Conservation (phyloP, 2,113 vertebrate species). For the Corapipo altera region DNA sequence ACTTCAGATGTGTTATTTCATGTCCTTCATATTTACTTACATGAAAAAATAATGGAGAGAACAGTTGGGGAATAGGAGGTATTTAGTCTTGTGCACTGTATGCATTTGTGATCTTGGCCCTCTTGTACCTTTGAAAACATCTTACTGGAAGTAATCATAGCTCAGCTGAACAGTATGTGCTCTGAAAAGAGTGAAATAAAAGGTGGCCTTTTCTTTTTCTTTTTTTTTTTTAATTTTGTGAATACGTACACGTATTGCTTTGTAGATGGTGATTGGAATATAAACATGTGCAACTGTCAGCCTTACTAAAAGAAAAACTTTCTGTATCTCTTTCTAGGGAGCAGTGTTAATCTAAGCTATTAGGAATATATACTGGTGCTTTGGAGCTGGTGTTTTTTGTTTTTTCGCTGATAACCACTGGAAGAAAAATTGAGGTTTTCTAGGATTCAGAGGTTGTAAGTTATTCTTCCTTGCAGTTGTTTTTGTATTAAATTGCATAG, state of each 20-base stretch:
- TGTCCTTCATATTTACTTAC: neutral
- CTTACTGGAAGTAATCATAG: neutral
- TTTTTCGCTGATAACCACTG: neutral
- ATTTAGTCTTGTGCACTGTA: accelerated
- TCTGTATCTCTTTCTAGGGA: neutral
- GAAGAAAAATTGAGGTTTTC: neutral
- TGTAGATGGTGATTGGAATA: neutral
- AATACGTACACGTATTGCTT: neutral
- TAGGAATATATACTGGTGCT: neutral
- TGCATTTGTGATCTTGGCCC: neutral
- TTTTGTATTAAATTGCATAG: neutral
- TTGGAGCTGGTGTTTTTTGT: neutral
- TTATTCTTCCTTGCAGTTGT: neutral
- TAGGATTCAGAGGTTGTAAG: neutral
- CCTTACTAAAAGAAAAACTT: neutral
- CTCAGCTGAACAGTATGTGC: neutral
- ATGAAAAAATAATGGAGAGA: neutral
- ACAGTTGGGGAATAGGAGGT: neutral
- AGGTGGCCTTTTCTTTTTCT: neutral
- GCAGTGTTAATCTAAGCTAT: neutral
- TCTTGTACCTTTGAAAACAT: neutral
- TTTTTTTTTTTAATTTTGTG: neutral
- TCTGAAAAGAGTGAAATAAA: neutral
- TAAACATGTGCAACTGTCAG: neutral
- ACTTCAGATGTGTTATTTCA: neutral